Percentiles rank a stretch among this genome's conserved stretches.
Evolutionary conservation across 2,888 invertebrate species (phyloP).

Genomic region (Ceriagrion tenellum): DNA sequence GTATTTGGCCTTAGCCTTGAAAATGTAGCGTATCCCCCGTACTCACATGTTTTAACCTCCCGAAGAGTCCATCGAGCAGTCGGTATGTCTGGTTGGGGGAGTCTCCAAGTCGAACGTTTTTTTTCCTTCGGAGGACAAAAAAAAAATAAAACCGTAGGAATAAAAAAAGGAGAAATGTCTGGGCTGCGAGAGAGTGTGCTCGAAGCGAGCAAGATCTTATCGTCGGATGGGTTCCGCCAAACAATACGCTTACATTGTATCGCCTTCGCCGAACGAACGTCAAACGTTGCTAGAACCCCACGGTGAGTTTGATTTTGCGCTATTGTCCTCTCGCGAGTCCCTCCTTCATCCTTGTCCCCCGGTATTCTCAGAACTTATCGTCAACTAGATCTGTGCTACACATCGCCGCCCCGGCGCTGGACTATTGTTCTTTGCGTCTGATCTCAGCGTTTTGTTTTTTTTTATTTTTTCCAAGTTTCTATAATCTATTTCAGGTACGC

Average conservation of each 20-base stretch:
- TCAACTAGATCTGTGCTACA: not conserved
- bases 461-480: not conserved
- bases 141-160: not conserved
- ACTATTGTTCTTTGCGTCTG: not conserved
- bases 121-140: not conserved
- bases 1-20: too few species aligned
- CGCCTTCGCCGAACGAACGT: not conserved
- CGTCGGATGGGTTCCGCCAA: not conserved
- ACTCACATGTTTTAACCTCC: not conserved
- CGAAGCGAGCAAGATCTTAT: not conserved
- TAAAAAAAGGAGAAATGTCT: not conserved
- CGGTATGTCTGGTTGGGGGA: not conserved
- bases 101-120: not conserved
- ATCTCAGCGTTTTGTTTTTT: not conserved
- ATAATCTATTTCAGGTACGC: not conserved
- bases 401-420: not conserved
- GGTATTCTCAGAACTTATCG: not conserved
- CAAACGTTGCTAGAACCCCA: not conserved
- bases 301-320: slow-evolving; percentile 13
- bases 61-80: not conserved
- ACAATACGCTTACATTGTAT: slow-evolving; percentile 36
- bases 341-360: slow-evolving; percentile 7
- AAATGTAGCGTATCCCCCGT: not conserved
- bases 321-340: not conserved
- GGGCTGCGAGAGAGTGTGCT: not conserved